These are phyloP conservation scores for Petrocephalus microphthalmus DNA, from an alignment of 2,113 vertebrate species.

Conservation along the genomic window DNA sequence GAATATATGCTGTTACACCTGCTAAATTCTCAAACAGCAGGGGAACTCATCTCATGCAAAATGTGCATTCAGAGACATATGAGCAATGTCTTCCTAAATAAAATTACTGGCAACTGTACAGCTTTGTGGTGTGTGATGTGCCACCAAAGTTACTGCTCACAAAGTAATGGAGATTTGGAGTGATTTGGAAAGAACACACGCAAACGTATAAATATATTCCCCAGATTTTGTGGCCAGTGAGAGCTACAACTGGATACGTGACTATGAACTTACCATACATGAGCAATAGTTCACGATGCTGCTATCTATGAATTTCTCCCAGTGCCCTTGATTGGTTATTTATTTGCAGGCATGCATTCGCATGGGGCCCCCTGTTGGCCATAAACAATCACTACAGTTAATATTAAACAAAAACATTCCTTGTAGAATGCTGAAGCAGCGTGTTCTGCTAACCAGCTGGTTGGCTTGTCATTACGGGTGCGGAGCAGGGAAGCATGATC, in stretches of 20 bases:
- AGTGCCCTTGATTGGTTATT: neutral
- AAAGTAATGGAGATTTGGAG: neutral
- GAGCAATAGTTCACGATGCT: neutral
- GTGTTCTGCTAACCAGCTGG: neutral
- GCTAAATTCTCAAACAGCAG: neutral
- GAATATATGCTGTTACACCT: neutral
- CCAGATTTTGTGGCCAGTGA: neutral
- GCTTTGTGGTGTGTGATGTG: neutral
- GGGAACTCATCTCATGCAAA: neutral
- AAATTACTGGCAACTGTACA: too few relatives aligned
- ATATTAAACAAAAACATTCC: neutral
- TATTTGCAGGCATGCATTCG: neutral
- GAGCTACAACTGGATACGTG: neutral
- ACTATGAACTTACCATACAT: neutral
- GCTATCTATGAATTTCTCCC: neutral
- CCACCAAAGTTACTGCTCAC: neutral
- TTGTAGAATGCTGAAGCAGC: neutral
- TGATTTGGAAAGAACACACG: neutral
- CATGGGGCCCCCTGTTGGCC: neutral
- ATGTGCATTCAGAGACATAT: neutral
- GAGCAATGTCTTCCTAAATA: neutral
- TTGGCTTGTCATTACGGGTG: neutral
- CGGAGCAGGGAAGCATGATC: too few relatives aligned
- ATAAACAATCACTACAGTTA: neutral
- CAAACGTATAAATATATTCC: neutral